Conservation (phyloP, 2,888 invertebrate species). For the Dasypolia templi region DNA sequence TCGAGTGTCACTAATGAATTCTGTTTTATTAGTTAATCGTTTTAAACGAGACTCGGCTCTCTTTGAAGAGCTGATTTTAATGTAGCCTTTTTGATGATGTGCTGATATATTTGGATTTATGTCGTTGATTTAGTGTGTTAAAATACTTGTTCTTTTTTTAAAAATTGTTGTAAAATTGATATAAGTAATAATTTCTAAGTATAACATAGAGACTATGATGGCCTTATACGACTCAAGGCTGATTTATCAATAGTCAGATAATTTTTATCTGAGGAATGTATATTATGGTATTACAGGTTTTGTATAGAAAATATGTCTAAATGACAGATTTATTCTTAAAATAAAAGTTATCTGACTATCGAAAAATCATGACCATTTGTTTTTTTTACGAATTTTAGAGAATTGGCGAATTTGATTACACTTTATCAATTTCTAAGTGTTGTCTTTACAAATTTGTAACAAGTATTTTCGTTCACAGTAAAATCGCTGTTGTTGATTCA, state of each 20-base stretch:
- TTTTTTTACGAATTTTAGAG: no score
- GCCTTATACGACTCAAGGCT: no score
- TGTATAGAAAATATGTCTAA: no score
- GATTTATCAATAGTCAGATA: no score
- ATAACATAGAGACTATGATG: not conserved
- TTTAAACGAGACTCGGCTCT: slow-evolving; percentile 48
- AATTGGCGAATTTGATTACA: not conserved
- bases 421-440: not conserved
- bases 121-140: slow-evolving; percentile 17
- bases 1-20: slow-evolving; percentile 58
- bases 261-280: no score
- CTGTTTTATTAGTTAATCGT: slow-evolving; percentile 62
- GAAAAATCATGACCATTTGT: no score
- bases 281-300: no score
- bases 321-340: no score
- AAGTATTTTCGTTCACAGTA: not conserved
- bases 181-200: not conserved
- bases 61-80: slow-evolving; percentile 52
- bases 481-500: not conserved
- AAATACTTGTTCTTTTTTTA: not conserved
- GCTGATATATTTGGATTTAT: slow-evolving; percentile 28
- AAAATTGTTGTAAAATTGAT: not conserved
- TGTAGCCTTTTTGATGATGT: slow-evolving; percentile 32
- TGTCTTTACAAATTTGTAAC: not conserved
- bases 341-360: no score